A percentile compares a stretch with the other conserved stretches of the same genome.
Evolutionary conservation across 2,113 vertebrate species (phyloP).

Genomic region (Pachycephala philippinensis): DNA sequence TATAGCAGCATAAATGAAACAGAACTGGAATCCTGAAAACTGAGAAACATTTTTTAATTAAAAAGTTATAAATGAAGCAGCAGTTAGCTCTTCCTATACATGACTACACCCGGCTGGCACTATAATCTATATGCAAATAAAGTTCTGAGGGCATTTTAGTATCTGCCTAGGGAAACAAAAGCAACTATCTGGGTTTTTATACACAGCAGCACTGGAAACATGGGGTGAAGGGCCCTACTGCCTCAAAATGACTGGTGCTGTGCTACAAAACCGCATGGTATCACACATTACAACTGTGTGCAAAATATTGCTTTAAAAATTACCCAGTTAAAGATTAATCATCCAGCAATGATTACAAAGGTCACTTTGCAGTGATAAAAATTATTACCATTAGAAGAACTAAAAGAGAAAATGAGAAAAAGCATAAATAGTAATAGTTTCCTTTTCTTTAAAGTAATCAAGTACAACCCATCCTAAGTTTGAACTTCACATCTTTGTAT

Average conservation of each 20-base stretch:
- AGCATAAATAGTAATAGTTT: background rate
- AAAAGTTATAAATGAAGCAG: conserved; percentile 36
- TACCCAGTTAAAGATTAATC: conserved; percentile 59
- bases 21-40: background rate
- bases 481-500: background rate
- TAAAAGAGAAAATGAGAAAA: conserved; percentile 2
- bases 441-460: background rate
- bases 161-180: background rate
- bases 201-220: background rate
- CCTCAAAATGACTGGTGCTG: background rate
- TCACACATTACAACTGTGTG: background rate
- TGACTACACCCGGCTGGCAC: background rate
- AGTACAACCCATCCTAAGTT: background rate
- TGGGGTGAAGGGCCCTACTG: background rate
- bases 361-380: conserved; percentile 44
- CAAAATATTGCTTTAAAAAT: conserved; percentile 50
- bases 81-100: conserved; percentile 3
- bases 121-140: conserved; percentile 60
- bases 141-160: conserved; percentile 27
- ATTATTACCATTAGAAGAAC: conserved; percentile 8
- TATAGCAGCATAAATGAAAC: background rate
- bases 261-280: background rate
- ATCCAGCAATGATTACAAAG: conserved; percentile 49
- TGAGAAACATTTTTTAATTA: conserved; percentile 17
- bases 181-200: background rate